Percentiles rank a stretch among this genome's conserved stretches.
phyloP scores from a whole-genome alignment of 2,888 invertebrate species.

The Stegophylla sp. region DNA sequence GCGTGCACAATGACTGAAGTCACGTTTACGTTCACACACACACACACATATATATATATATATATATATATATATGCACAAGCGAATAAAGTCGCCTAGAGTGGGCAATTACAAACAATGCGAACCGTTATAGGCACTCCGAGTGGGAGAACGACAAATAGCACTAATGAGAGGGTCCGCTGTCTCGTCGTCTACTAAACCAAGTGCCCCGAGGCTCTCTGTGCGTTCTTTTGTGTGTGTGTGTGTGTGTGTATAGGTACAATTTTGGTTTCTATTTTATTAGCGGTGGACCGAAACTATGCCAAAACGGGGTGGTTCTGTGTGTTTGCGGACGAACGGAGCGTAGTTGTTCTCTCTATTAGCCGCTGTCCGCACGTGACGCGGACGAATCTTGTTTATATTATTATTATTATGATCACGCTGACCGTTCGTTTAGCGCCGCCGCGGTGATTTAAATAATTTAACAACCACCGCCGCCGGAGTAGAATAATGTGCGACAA shows the following conservation, averaged over 20 bases:
- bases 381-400: no score
- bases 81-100: conserved; percentile 26
- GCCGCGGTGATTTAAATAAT: no score
- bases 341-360: no score
- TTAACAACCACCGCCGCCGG: no score
- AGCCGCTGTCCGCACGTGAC: no score
- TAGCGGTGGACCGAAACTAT: neutral
- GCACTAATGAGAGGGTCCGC: conserved; percentile 50
- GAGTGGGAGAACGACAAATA: conserved; percentile 25
- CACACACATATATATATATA: no score
- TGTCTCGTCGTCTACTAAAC: neutral
- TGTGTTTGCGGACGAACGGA: no score
- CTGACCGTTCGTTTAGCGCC: no score
- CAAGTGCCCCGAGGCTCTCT: conserved; percentile 10
- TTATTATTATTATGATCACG: no score
- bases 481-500: conserved; percentile 25
- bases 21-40: conserved; percentile 38
- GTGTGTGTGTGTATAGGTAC: neutral
- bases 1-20: conserved; percentile 1
- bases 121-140: conserved; percentile 20
- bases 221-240: no score
- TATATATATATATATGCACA: no score
- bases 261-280: conserved; percentile 30
- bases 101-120: conserved; percentile 35
- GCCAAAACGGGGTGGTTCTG: no score